phyloP scores from a whole-genome alignment of 2,888 invertebrate genomes.

The Meiosimyza decipiens region DNA sequence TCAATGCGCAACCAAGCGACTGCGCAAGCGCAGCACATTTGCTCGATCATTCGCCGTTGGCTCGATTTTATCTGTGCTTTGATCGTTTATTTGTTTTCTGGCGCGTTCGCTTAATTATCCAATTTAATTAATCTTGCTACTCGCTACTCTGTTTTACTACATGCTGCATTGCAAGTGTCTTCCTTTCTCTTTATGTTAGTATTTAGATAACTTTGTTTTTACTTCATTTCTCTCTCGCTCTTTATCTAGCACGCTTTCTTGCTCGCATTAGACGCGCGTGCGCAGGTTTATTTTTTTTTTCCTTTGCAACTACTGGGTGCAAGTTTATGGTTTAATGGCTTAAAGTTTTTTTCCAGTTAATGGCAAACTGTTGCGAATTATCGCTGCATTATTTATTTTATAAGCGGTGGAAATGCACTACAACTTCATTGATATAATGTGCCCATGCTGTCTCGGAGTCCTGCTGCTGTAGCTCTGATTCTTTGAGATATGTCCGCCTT shows the following conservation, averaged over 20 bases:
- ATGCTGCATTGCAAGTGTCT: too few relatives aligned
- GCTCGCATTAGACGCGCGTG: neutral
- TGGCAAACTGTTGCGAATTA: too few relatives aligned
- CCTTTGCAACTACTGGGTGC: neutral
- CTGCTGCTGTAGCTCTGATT: neutral
- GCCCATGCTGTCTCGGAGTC: too few relatives aligned
- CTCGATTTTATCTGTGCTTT: slow-evolving; percentile 16
- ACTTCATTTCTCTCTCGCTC: neutral
- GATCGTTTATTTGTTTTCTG: slow-evolving; percentile 44
- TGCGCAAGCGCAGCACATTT: slow-evolving; percentile 2
- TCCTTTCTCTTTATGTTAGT: too few relatives aligned
- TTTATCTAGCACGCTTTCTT: slow-evolving; percentile 5
- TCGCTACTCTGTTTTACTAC: slow-evolving; percentile 9
- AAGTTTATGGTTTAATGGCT: neutral
- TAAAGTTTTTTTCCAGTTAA: too few relatives aligned
- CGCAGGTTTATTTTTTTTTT: neutral
- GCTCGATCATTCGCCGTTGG: neutral
- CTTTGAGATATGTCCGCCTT: neutral
- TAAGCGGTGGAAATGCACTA: too few relatives aligned
- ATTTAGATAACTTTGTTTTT: too few relatives aligned
- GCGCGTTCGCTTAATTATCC: slow-evolving; percentile 62
- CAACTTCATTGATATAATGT: too few relatives aligned
- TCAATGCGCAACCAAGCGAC: slow-evolving; percentile 15
- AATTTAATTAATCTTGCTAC: slow-evolving; percentile 57
- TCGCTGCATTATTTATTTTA: too few relatives aligned